Conservation (phyloP, 30 jellyfish, hydroid and myxozoan species). For the Turritopsis dohrnii region DNA sequence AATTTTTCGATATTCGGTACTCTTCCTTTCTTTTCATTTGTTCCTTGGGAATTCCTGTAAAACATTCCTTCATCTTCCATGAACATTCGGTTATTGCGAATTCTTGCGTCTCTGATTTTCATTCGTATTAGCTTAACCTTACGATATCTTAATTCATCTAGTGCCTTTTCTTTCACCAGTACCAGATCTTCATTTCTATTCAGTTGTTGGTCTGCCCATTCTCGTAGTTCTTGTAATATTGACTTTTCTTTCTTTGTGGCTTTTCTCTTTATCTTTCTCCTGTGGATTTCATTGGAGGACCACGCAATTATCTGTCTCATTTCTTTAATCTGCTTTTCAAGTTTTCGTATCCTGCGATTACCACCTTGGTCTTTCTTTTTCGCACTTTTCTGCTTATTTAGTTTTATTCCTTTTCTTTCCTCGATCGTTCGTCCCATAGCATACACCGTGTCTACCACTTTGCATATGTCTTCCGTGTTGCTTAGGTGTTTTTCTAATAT, state of each 20-base stretch:
- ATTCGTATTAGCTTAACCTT: slow-evolving; percentile 12
- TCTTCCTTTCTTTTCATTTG: slow-evolving; percentile 9
- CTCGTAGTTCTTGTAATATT: slow-evolving; percentile 2
- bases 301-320: slow-evolving; percentile 13
- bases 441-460: too few species aligned
- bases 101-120: slow-evolving; percentile 18
- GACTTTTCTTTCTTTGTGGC: slow-evolving; percentile 24
- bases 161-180: background rate
- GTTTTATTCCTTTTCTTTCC: too few species aligned
- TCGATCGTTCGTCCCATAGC: too few species aligned
- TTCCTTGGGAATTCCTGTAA: slow-evolving; percentile 14
- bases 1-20: background rate
- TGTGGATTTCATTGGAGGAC: slow-evolving; percentile 12
- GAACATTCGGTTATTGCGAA: slow-evolving; percentile 8
- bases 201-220: background rate
- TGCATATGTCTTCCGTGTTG: too few species aligned
- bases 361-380: too few species aligned
- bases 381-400: too few species aligned
- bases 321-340: slow-evolving; percentile 15
- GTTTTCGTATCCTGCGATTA: slow-evolving; percentile 13
- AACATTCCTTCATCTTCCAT: slow-evolving; percentile 15
- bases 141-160: slow-evolving; percentile 10
- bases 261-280: slow-evolving; percentile 6
- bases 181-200: slow-evolving; percentile 1
- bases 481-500: too few species aligned